Percentiles rank a stretch among this genome's conserved stretches.
Evolutionary conservation across 2,888 invertebrate species (phyloP).

Genomic region (Acronicta alni): DNA sequence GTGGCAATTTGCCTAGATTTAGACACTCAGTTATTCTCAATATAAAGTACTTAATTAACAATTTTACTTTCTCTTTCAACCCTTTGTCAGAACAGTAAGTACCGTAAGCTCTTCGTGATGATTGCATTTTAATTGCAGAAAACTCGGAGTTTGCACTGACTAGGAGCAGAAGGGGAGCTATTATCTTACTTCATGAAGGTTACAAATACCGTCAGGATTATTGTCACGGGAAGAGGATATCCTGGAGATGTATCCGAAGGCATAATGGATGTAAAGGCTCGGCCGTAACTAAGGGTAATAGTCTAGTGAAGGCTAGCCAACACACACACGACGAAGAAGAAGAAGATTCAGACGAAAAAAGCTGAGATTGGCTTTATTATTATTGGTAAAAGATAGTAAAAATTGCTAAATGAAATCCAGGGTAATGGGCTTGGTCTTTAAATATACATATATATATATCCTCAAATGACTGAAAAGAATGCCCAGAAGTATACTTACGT

Average conservation of each 20-base stretch:
- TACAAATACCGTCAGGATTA: slow-evolving; percentile 56
- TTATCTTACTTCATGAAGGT: slow-evolving; percentile 40
- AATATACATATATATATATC: too few species aligned
- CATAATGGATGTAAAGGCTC: slow-evolving; percentile 56
- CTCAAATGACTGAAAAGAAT: too few species aligned
- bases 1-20: slow-evolving; percentile 15
- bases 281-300: slow-evolving; percentile 45
- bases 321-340: slow-evolving; percentile 50
- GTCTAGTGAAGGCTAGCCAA: slow-evolving; percentile 30
- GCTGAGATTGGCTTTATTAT: slow-evolving; percentile 7
- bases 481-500: too few species aligned
- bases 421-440: too few species aligned
- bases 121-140: slow-evolving; percentile 36
- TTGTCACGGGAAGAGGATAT: slow-evolving; percentile 39
- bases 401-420: too few species aligned
- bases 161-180: slow-evolving; percentile 53
- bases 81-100: neutral
- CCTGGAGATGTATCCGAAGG: slow-evolving; percentile 58
- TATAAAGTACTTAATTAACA: slow-evolving; percentile 44
- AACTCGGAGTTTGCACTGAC: slow-evolving; percentile 30
- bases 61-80: slow-evolving; percentile 11
- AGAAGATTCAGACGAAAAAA: slow-evolving; percentile 16
- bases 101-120: slow-evolving; percentile 23
- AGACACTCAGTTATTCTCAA: slow-evolving; percentile 40
- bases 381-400: neutral